Percentiles rank a stretch among this genome's conserved stretches.
Evolutionary conservation across 2,888 invertebrate species (phyloP).

Genomic region (Helleia helle): DNA sequence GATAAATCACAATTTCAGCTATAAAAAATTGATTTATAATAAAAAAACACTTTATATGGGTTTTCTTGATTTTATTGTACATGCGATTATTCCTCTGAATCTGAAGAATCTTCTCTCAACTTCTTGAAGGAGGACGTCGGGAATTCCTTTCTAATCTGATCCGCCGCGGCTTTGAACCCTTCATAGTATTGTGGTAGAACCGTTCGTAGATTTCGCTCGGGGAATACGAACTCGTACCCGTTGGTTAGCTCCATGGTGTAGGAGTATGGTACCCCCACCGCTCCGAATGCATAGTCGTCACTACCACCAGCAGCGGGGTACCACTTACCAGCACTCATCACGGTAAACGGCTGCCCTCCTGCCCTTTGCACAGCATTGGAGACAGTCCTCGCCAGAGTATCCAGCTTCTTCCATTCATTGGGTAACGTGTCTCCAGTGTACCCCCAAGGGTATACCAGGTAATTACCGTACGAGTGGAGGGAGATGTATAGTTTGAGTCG

Average conservation of each 20-base stretch:
- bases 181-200: constrained; percentile 50
- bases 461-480: constrained; percentile 80
- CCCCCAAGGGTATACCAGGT: constrained; percentile 78
- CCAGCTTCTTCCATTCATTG: constrained; percentile 56
- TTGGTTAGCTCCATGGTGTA: constrained; percentile 77
- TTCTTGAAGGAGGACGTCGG: not conserved
- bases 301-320: constrained; percentile 77
- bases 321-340: constrained; percentile 69
- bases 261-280: constrained; percentile 64
- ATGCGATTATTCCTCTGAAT: too few species aligned
- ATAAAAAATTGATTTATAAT: too few species aligned
- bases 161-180: constrained; percentile 46
- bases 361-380: constrained; percentile 49
- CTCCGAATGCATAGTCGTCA: constrained; percentile 75
- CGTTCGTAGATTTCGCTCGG: constrained; percentile 46
- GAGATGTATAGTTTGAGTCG: constrained; percentile 78
- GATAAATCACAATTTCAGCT: too few species aligned
- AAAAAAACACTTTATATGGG: too few species aligned
- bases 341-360: constrained; percentile 56
- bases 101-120: too few species aligned
- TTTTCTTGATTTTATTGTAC: too few species aligned
- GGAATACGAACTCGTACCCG: constrained; percentile 78
- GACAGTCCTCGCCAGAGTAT: constrained; percentile 47
- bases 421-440: constrained; percentile 66
- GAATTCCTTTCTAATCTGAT: constrained; percentile 45